Evolutionary conservation across 2,888 invertebrate genomes (phyloP), one percentile per base, ranked within the genome.

Genomic region (Elysia crispata): DNA sequence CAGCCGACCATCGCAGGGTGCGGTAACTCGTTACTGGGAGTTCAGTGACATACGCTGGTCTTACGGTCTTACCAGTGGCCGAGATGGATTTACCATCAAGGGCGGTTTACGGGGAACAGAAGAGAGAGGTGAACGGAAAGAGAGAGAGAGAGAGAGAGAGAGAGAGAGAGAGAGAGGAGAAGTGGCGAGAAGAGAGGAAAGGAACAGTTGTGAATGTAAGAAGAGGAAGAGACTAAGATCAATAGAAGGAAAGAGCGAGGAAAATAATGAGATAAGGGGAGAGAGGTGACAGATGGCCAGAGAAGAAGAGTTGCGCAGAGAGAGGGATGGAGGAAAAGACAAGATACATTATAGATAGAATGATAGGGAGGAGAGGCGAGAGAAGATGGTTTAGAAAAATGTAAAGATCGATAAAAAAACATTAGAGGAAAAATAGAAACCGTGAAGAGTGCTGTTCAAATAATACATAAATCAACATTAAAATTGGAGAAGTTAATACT

Each of bases 231-330:
- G 62, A 33, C 20, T 31, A 30, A 62, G 25, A n/a, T n/a, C n/a
- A n/a, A n/a, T n/a, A 30, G 62, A 8, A 41, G 64, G n/a, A 23
- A 62, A 62, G 62, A 3, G 70, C 8, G 70, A 70, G 50, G 41
- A 49, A 70, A 49, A n/a, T 33, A 8, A 49, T 6, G 41, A 41
- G 30, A 67, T 6, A 23, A 67, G n/a, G 20, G 28, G 50, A 20
- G 72, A 50, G 50, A 50, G 49, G 23, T n/a, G n/a, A n/a, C n/a
- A n/a, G n/a, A n/a, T n/a, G 25, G 31, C 8, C 3, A 23, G 57
- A 18, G 28, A 28, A 25, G 57, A 23, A 28, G 28, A 31, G 28
- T 20, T 28, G 50, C 13, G 33, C 30, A 76, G 50, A 33, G 64
- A 70, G 69, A 41, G 30, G 25, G 69, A 50, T 3, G 28, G 28